Percentiles rank a stretch among this genome's conserved stretches.
phyloP scores from a whole-genome alignment of 2,797 vertebrate genomes.

The Urophycis tenuis region DNA sequence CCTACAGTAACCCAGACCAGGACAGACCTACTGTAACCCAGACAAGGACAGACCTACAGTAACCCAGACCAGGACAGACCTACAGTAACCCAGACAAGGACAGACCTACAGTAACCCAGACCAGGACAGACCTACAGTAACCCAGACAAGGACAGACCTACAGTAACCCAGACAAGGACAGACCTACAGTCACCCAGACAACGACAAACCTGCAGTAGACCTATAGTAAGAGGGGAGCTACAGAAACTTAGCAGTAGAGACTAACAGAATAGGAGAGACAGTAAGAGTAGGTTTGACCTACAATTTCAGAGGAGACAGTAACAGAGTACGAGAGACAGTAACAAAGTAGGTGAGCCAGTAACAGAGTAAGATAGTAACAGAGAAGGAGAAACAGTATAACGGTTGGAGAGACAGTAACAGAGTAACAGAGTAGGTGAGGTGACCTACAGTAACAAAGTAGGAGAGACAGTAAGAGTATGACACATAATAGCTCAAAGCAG shows the following conservation, averaged over 20 bases:
- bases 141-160: not conserved
- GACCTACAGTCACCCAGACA: too few relatives aligned
- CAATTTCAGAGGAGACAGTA: not conserved
- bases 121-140: too few relatives aligned
- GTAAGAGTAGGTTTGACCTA: too few relatives aligned
- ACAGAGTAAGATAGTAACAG: not conserved
- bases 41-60: too few relatives aligned
- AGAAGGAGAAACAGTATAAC: not conserved
- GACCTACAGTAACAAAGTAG: constrained; percentile 9
- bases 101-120: too few relatives aligned
- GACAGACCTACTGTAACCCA: too few relatives aligned
- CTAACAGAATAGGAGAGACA: constrained; percentile 4
- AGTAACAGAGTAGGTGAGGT: constrained; percentile 8
- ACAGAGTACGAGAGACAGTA: not conserved
- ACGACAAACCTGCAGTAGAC: not conserved
- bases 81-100: too few relatives aligned
- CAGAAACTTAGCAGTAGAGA: constrained; percentile 9
- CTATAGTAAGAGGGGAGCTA: not conserved
- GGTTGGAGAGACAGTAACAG: not conserved
- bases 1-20: too few relatives aligned
- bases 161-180: too few relatives aligned
- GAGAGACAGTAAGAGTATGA: not conserved
- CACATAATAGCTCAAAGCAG: not conserved
- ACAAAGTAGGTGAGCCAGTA: not conserved
- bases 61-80: too few relatives aligned